Evolutionary conservation across 2,113 vertebrate genomes (phyloP).

Genomic region (Bathybates hornii): DNA sequence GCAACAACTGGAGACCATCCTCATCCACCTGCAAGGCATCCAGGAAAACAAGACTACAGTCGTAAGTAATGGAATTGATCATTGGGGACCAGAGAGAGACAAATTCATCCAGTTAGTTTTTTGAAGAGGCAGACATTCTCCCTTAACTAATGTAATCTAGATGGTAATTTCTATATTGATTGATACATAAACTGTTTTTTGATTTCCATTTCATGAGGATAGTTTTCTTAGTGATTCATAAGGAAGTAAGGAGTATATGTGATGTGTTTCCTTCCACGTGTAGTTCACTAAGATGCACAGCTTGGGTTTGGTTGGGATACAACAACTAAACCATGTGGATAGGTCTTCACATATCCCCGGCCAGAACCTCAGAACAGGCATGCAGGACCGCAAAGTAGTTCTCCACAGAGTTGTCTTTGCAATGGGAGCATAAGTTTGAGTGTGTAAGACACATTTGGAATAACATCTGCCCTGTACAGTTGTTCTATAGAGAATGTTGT

Average conservation of each 20-base stretch:
- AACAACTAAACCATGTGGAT: not conserved
- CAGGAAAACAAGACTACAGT: not conserved
- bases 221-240: not conserved
- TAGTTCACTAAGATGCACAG: not conserved
- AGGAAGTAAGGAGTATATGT: not conserved
- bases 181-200: not conserved
- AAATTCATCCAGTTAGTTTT: not conserved
- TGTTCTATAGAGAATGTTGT: not conserved
- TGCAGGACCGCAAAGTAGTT: not conserved
- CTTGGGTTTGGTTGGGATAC: not conserved
- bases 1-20: not conserved
- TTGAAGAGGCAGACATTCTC: not conserved
- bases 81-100: not conserved
- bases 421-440: not conserved
- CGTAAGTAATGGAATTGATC: not conserved
- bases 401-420: not conserved
- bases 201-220: not conserved
- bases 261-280: not conserved
- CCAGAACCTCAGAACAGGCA: not conserved
- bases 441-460: not conserved
- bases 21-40: not conserved
- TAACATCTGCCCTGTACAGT: not conserved
- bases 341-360: not conserved
- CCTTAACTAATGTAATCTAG: not conserved
- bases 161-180: not conserved